Evolutionary conservation across 1,140 invertebrate genomes (phyloP).

Genomic region (Akabosia matsudoensis): DNA sequence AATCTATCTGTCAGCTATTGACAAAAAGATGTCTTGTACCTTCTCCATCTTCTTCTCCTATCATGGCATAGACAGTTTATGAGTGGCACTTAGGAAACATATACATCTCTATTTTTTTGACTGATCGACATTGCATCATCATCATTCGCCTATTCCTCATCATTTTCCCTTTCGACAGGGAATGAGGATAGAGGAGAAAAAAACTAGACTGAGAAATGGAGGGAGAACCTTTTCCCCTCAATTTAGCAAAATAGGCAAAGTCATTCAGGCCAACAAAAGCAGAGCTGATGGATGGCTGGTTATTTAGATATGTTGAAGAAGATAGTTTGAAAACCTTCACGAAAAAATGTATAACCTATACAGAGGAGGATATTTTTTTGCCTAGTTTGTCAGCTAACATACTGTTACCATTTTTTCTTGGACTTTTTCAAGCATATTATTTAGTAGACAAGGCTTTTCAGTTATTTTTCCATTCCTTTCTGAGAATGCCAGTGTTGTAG

Average conservation of each 20-base stretch:
- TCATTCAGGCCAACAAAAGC: conserved; percentile 12
- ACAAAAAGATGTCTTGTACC: not conserved
- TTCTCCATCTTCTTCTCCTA: not conserved
- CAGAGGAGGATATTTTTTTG: conserved; percentile 3
- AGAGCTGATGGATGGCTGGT: not conserved
- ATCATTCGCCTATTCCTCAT: not conserved
- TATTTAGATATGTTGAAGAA: no score
- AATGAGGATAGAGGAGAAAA: not conserved
- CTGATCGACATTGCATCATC: conserved; percentile 1
- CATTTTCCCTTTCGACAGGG: no score
- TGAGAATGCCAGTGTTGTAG: no score
- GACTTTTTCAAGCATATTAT: no score
- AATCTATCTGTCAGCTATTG: not conserved
- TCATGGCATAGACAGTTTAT: not conserved
- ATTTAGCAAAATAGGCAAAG: conserved; percentile 24
- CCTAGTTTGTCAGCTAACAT: no score
- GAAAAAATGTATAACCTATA: no score
- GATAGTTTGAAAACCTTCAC: not conserved
- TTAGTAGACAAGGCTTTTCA: no score
- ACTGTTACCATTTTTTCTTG: not conserved
- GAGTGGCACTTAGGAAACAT: not conserved
- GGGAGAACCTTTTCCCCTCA: conserved; percentile 9
- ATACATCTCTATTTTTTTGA: not conserved
- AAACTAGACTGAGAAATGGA: not conserved
- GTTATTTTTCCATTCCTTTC: no score